phyloP scores from a whole-genome alignment of 2,888 invertebrate species.

The Acronicta leporina region DNA sequence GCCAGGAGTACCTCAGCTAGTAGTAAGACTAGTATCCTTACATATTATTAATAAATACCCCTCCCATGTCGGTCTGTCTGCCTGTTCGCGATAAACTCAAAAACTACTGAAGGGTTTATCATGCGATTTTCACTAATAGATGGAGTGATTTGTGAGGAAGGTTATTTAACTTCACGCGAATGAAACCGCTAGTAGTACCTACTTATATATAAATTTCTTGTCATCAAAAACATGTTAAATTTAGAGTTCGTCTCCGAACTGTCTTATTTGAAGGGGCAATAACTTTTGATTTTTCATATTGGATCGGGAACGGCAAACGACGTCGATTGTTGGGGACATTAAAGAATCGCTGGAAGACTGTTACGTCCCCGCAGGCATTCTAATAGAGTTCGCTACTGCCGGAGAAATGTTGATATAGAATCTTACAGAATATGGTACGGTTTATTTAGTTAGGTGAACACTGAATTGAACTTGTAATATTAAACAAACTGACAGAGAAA shows the following conservation, averaged over 20 bases:
- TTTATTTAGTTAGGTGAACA: constrained; percentile 17
- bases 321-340: constrained; percentile 71
- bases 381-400: constrained; percentile 73
- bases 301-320: constrained; percentile 67
- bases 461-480: constrained; percentile 30
- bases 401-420: constrained; percentile 51
- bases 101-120: too few relatives aligned
- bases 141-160: too few relatives aligned
- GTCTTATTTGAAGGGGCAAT: constrained; percentile 58
- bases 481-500: constrained; percentile 24
- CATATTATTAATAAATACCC: too few relatives aligned
- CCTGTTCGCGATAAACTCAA: too few relatives aligned
- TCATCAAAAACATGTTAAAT: background rate
- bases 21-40: too few relatives aligned
- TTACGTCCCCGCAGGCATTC: constrained; percentile 81
- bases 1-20: too few relatives aligned
- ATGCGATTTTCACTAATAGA: too few relatives aligned
- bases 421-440: constrained; percentile 44
- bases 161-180: too few relatives aligned
- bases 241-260: constrained; percentile 29
- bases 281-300: constrained; percentile 71
- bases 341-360: constrained; percentile 79
- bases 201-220: constrained; percentile 1
- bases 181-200: too few relatives aligned
- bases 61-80: too few relatives aligned